Evolutionary conservation across 2,888 invertebrate genomes (phyloP), one percentile per base, ranked within the genome.

Genomic region (Amphipoea lucens): DNA sequence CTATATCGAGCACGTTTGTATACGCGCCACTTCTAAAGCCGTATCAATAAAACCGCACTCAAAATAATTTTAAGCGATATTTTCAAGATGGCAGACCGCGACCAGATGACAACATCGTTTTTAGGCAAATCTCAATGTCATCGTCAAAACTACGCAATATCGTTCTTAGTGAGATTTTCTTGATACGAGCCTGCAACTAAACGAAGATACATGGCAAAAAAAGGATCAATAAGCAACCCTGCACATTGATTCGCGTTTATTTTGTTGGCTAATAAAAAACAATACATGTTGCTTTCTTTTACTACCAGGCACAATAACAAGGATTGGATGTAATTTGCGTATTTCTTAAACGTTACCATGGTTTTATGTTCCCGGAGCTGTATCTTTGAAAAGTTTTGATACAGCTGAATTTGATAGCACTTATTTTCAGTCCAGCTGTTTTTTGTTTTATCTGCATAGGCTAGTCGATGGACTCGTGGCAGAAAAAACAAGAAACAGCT

Each of bases 1-100:
- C 29, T 74, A 77, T 60, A 71, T 36, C 29, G 36, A 40, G 23
- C 65, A 71, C 57, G 57, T 71, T 14, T 62, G 45, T 65, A 40
- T 9, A 74, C 48, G 20, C 40, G 17, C 29, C 36, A 29, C 17
- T 66, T 51, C 51, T 29, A 57, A 48, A 72, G 63, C 45, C 79
- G 63, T 48, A 79, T 57, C 23, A 68, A 57, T 65, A 48, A 69
- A 70, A 79, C 79, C 23, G 57, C 65, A 40, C 48, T n/a, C 40
- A 57, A n/a, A 1, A n/a, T n/a, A 0, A 40, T 70, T 54, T 5
- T 17, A 6, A 29, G 17, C 20, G 63, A 23, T 63, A 70, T 57
- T 78, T 79, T 70, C 7, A 65, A 65, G 4, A 63, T 65, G 29
- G 20, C 36, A 23, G 2, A 12, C n/a, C 23, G 23, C 9, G 36